Base-by-base conservation (phyloP, 2,797 vertebrate species). In the Channa striata region DNA sequence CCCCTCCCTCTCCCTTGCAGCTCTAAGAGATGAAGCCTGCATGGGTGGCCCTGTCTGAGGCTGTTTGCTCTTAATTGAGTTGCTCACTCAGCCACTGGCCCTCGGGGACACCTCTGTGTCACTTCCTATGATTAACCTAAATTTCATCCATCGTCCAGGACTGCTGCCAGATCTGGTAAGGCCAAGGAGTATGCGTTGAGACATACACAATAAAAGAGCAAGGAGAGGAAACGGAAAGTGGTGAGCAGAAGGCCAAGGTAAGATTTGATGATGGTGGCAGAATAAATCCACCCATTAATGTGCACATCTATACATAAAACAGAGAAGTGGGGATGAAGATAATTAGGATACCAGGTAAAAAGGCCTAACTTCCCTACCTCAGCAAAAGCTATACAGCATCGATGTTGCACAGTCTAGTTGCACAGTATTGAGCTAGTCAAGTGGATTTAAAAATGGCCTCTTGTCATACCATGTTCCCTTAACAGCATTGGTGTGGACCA, bases 61-160 rank as follows among this genome's bases (percentile, higher is more conserved):
- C 83, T 77, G 92, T 92, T 92, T 89, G 82, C 83, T 93, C 85
- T 92, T 95, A 94, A 94, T 93, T 94, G 92, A 93, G 93, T 93
- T 93, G 92, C 92, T 93, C 91, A 92, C 91, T 93, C 92, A 91
- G 91, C 90, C 90, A 82, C 88, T 86, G 86, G 87, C 91, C 88
- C 80, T 59, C 36, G 85, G 92, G 91, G 91, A 93, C 91, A 91
- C 88, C 89, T 92, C 81, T 78, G 67, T 94, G 93, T 94, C 93
- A 93, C 93, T 93, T 93, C 89, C 60, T 81, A 94, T 94, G 90
- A 94, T 92, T 92, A 94, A 93, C 92, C 91, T 92, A 89, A 90
- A 93, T 93, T 89, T 94, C 91, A 92, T 87, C 86, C 81, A 82
- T 88, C 68, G 73, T 84, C 74, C 81, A 86, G 80, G 89, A 92